Base-by-base conservation (phyloP, 2,888 invertebrate species). In the Orthonychiurus folsomi region DNA sequence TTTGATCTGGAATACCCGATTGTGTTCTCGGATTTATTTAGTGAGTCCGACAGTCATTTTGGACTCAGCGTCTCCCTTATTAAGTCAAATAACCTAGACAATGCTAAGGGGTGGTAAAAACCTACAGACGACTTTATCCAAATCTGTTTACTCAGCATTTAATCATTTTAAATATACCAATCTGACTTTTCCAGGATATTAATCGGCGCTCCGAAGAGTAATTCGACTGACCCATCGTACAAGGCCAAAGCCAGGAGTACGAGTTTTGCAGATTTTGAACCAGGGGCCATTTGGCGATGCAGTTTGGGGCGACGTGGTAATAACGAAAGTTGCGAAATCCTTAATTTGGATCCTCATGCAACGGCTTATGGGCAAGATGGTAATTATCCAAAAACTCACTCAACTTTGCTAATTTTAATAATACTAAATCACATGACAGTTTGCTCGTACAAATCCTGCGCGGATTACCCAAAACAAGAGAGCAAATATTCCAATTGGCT, bases 191-290 rank as follows among this genome's bases (percentile, higher is more conserved):
- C n/a, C 12, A 48, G 48, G 52, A 21, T 52, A 52, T 23, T 52
- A 52, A 52, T 52, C 5, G 52, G 52, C 20, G 52, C 52, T 12
- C 52, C 52, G n/a, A 52, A 52, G n/a, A 23, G 52, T 21, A 52
- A 21, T 21, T 52, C 52, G 52, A 52, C 20, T 23, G 52, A 52
- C 20, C 52, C 52, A 52, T 12, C 52, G 52, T 52, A 52, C n/a
- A n/a, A n/a, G n/a, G 12, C n/a, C 37, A 37, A 37, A 37, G 15
- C 9, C 15, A 37, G 15, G 37, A 9, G 9, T 9, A 37, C 37
- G 15, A 37, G 37, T 37, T 5, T 5, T 37, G 9, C 5, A 37
- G 37, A 9, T 37, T 37, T 9, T n/a, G 52, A 52, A n/a, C 20
- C 52, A 12, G 52, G 52, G 3, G 52, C 20, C 12, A 23, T 52